Percentiles rank a stretch among this genome's conserved stretches.
These are phyloP conservation scores for Bedellia somnulentella DNA, from an alignment of 2,888 invertebrate genomes.

Conservation along the genomic window DNA sequence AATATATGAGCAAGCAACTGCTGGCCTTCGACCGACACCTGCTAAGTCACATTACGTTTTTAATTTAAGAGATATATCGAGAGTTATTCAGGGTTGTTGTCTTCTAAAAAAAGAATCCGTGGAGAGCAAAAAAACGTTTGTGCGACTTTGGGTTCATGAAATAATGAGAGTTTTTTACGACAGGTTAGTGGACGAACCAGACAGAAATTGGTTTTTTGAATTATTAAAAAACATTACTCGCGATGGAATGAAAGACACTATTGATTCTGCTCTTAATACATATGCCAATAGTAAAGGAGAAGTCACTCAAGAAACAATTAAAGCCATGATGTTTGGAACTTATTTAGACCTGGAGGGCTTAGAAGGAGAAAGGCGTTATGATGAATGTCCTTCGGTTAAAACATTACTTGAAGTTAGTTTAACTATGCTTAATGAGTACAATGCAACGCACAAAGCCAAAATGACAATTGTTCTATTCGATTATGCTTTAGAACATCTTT, in stretches of 20 bases:
- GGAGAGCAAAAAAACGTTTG: constrained; percentile 70
- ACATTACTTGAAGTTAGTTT: constrained; percentile 67
- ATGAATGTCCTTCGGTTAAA: constrained; percentile 76
- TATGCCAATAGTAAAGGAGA: constrained; percentile 58
- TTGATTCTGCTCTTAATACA: constrained; percentile 75
- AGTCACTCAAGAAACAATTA: constrained; percentile 65
- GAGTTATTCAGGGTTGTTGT: constrained; percentile 84
- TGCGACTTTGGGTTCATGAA: constrained; percentile 83
- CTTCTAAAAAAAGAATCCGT: constrained; percentile 82
- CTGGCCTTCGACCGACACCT: constrained; percentile 76
- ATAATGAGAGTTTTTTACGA: constrained; percentile 84
- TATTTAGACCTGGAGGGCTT: constrained; percentile 80
- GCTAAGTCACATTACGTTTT: constrained; percentile 85
- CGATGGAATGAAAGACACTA: constrained; percentile 75
- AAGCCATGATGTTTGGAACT: constrained; percentile 81
- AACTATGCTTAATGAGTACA: constrained; percentile 74
- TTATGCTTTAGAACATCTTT: constrained; percentile 82
- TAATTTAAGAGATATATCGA: constrained; percentile 79
- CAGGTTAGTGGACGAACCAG: constrained; percentile 69
- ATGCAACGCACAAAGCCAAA: constrained; percentile 74
- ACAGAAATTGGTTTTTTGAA: constrained; percentile 74
- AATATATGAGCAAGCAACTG: constrained; percentile 73
- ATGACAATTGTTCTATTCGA: constrained; percentile 84
- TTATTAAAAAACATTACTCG: constrained; percentile 66
- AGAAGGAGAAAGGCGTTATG: constrained; percentile 81